Base-by-base conservation (phyloP, 2,888 invertebrate genomes). In the Caenorhabditis wallacei region DNA sequence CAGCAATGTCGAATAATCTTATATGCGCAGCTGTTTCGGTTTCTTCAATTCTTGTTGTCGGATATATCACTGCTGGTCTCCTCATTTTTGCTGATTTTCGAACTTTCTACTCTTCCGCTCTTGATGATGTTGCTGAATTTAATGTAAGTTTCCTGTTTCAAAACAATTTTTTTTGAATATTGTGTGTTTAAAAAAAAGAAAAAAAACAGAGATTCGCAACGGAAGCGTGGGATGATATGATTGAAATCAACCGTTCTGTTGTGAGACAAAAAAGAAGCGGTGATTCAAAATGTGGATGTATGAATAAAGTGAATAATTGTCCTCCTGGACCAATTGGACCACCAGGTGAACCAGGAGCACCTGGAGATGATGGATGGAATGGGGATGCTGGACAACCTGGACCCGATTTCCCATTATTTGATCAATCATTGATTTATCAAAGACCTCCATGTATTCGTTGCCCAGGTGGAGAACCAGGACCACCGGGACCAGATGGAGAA, bases 171-270 rank as follows among this genome's bases (percentile, higher is more conserved):
- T 26, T 54, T 22, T 10, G 10, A 37, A 16, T n/a, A 1, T 1
- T 10, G 10, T n/a, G 18, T 48, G 26, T 16, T 7, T 10, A 4
- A 37, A 37, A 37, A 7, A 4, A 37, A 37, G 37, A 10, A 37
- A 4, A 37, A 37, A 37, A 54, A 0, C 59, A 82, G 82, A 79
- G 59, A 57, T 74, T 79, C 20, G 82, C 82, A 5, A 68, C 68
- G 4, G 82, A 82, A 57, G 82, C 82, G 5, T 82, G 82, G 82
- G 78, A 82, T 46, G 79, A 79, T 7, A 79, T 82, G 82, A 79
- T 79, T 37, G 74, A 63, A 40, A 74, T 82, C 35, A 82, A 76
- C 46, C 64, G 64, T 4, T 51, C 78, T 0, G 68, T 66, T 20
- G 54, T 37, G 0, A 64, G 81, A 56, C 69, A 74, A n/a, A 81